Base-by-base conservation (phyloP, 2,797 vertebrate genomes). In the Psittacula echo region DNA sequence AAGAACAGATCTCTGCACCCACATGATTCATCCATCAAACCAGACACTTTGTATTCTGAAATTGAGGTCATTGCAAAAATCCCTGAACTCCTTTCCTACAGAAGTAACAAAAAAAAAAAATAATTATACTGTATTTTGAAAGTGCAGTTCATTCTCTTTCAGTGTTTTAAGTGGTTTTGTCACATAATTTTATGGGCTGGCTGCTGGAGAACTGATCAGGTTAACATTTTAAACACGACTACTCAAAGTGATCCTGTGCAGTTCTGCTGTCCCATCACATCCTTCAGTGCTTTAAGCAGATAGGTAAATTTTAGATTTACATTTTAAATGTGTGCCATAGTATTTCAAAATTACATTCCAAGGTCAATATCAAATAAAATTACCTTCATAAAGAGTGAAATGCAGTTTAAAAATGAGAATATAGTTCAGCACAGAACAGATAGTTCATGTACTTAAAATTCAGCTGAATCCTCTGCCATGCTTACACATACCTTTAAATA, bases 51-150 rank as follows among this genome's bases (percentile, higher is more conserved):
- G 27, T 48, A 60, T 74, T 79, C 37, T 61, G 51, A 90, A 95
- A 87, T 2, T 0, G 0, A 85, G 32, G n/a, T 79, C 19, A 37
- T 1, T 54, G 37, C 4, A 81, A 87, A 90, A 79, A 3, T 1
- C 2, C 6, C 27, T 51, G 60, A 44, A 17, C 27, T 85, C 30
- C 22, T 54, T 79, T 75, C 32, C 34, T 48, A 84, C 6, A 50
- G 51, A 85, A 85, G 27, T 56, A 19, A 58, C 77, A 77, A 70
- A 70, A 21, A 47, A 47, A 45, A 45, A 8, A 30, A 53, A n/a
- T 51, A 54, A 22, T 23, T 3, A 30, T 3, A 50, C 11, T 23
- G 37, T 74, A 44, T 85, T 94, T 85, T 64, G 41, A 34, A 92
- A 78, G 20, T 37, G 24, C 7, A 89, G 19, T 27, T 91, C 16